These are phyloP conservation scores for Odontocerum albicorne DNA, from an alignment of 2,888 invertebrate genomes.

Conservation along the genomic window DNA sequence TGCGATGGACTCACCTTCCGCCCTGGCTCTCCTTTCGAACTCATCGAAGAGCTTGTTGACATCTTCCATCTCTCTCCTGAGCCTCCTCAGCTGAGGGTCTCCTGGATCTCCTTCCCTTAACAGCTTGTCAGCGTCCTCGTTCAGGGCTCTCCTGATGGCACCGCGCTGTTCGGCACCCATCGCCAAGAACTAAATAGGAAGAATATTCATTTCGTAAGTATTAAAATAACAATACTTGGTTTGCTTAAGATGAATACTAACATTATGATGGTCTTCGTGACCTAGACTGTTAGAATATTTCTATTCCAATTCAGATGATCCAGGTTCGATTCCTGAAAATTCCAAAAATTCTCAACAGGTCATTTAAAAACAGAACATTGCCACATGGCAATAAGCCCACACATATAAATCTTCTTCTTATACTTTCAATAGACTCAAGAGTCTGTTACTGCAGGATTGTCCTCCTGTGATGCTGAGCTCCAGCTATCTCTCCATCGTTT, in stretches of 20 bases:
- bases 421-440: too few relatives aligned
- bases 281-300: neutral
- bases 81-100: conserved; percentile 85
- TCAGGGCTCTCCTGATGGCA: conserved; percentile 90
- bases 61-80: conserved; percentile 91
- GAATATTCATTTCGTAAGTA: neutral
- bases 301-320: neutral
- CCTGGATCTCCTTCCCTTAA: conserved; percentile 94
- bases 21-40: conserved; percentile 84
- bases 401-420: too few relatives aligned
- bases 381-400: too few relatives aligned
- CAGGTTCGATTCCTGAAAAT: neutral
- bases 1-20: conserved; percentile 64
- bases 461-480: too few relatives aligned
- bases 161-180: conserved; percentile 96
- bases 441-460: too few relatives aligned
- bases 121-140: conserved; percentile 96
- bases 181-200: conserved; percentile 72
- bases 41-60: conserved; percentile 93
- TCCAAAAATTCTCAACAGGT: too few relatives aligned
- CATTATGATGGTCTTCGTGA: too few relatives aligned
- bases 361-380: too few relatives aligned
- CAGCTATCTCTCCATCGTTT: too few relatives aligned
- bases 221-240: too few relatives aligned
- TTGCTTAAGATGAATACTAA: too few relatives aligned